Base-by-base conservation (phyloP, 2,113 vertebrate species). In the Orcinus orca region DNA sequence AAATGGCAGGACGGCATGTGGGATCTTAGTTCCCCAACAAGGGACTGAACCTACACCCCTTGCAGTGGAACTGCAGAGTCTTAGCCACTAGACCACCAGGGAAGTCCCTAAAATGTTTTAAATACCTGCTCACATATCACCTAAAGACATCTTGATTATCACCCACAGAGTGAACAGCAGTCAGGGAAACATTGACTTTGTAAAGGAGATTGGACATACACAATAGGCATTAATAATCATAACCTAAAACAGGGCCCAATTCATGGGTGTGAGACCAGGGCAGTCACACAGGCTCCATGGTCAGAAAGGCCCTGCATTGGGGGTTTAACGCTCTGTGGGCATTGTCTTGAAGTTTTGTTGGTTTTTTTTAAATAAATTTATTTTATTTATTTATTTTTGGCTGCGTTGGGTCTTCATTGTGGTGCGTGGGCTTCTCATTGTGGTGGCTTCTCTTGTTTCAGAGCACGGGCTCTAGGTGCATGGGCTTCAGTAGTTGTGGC, bases 211-310 rank as follows among this genome's bases (percentile, higher is more conserved):
- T 33, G 5, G 5, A 25, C 5, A 0, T 3, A 8, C 25, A 33
- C 2, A 14, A 5, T 2, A 1, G 6, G 8, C 33, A 15, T 44
- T 20, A 38, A 73, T 47, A 31, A 44, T 31, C 17, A 13, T 1
- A 38, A 21, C 53, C 53, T 25, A 63, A 36, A 47, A 33, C 58
- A 47, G 55, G n/a, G 26, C 26, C 2, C 2, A 33, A 2, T 20
- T 55, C 70, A 13, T 3, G 50, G 11, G 1, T 7, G 21, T 23
- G 74, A 73, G 41, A 44, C 33, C 33, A 29, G 38, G 7, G 21
- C 14, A 2, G 60, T 26, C 38, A 65, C n/a, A 26, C 1, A 8
- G 41, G 26, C 20, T 47, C 8, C 8, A 1, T 13, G 4, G 82
- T n/a, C 62, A 70, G 60, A 62, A 10, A 17, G 18, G 14, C 18